Evolutionary conservation across 2,888 invertebrate genomes (phyloP).

Genomic region (Metalampra italica): DNA sequence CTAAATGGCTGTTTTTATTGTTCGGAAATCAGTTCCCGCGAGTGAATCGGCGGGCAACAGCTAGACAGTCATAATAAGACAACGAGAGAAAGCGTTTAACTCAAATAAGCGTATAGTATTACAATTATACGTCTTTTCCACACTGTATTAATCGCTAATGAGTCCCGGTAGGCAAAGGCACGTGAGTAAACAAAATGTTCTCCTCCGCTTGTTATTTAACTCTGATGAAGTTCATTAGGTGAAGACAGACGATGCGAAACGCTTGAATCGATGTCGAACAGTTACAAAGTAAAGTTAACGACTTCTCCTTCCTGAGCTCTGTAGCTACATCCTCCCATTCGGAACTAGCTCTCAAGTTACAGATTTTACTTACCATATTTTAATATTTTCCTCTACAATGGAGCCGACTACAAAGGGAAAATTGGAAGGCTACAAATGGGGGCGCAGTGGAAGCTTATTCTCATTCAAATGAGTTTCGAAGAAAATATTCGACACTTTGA

Average conservation of each 20-base stretch:
- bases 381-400: slow-evolving; percentile 59
- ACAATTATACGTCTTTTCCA: no score
- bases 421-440: slow-evolving; percentile 67
- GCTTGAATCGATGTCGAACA: slow-evolving; percentile 9
- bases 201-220: slow-evolving; percentile 17
- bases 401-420: slow-evolving; percentile 51
- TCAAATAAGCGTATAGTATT: no score
- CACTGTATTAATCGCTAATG: no score
- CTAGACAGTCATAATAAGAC: no score
- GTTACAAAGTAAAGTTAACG: slow-evolving; percentile 15
- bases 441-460: slow-evolving; percentile 52
- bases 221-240: slow-evolving; percentile 18
- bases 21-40: no score
- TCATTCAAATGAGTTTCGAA: slow-evolving; percentile 66
- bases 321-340: slow-evolving; percentile 13
- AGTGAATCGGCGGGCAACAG: no score
- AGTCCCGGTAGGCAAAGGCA: slow-evolving; percentile 7
- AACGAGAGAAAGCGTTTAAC: no score
- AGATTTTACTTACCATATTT: slow-evolving; percentile 63
- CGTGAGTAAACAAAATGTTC: slow-evolving; percentile 9
- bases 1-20: no score
- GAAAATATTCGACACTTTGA: slow-evolving; percentile 63
- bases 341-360: slow-evolving; percentile 44
- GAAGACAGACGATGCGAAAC: slow-evolving; percentile 6
- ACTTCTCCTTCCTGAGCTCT: slow-evolving; percentile 9